Evolutionary conservation across 2,888 invertebrate species (phyloP).

Genomic region (Leptothorax acervorum): DNA sequence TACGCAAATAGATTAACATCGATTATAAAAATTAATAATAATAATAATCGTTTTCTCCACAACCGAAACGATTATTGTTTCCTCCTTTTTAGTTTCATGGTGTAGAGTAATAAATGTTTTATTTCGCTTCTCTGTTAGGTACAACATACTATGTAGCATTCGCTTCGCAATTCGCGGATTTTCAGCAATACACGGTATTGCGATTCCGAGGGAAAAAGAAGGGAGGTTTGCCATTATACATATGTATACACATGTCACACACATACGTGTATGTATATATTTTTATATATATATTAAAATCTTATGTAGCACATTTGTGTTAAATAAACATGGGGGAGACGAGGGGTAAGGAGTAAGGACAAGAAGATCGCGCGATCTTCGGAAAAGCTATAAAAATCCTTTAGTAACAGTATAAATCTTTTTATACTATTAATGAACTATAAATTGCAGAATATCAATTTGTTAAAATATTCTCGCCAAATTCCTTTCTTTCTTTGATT

Average conservation of each 20-base stretch:
- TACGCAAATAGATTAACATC: constrained; percentile 42
- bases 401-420: background rate
- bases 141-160: constrained; percentile 29
- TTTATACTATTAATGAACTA: constrained; percentile 14
- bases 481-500: background rate
- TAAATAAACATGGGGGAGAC: constrained; percentile 42
- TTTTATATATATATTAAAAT: constrained; percentile 69
- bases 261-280: constrained; percentile 57
- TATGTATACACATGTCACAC: constrained; percentile 68
- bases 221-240: constrained; percentile 61
- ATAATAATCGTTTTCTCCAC: constrained; percentile 12
- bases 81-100: constrained; percentile 8
- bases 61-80: constrained; percentile 20
- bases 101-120: constrained; percentile 12
- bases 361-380: constrained; percentile 42
- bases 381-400: constrained; percentile 18
- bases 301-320: constrained; percentile 57
- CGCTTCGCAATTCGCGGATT: constrained; percentile 25
- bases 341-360: background rate
- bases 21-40: constrained; percentile 49
- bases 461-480: background rate
- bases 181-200: constrained; percentile 78
- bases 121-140: constrained; percentile 18
- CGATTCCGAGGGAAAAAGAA: constrained; percentile 53
- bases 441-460: background rate